Evolutionary conservation across 2,797 vertebrate genomes (phyloP).

Genomic region (Catostomus latipinnis): DNA sequence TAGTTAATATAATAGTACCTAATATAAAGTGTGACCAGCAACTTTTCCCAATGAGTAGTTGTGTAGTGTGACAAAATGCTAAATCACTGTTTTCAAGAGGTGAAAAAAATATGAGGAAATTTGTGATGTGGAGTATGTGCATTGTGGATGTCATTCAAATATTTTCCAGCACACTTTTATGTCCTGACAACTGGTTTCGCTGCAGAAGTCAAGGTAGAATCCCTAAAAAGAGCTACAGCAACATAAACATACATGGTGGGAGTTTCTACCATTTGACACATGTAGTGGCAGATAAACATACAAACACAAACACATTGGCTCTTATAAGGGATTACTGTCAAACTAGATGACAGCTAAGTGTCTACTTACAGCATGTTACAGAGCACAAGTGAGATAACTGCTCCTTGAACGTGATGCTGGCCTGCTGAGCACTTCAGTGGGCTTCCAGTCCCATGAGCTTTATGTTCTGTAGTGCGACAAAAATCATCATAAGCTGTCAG

Average conservation of each 20-base stretch:
- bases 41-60: no score
- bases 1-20: no score
- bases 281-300: neutral
- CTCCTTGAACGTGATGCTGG: conserved; percentile 29
- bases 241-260: conserved; percentile 29
- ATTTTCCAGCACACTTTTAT: no score
- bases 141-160: no score
- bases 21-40: no score
- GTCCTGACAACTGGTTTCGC: no score
- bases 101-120: no score
- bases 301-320: neutral
- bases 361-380: conserved; percentile 40
- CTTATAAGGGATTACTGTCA: conserved; percentile 47
- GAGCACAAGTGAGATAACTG: conserved; percentile 18
- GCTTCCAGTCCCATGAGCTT: conserved; percentile 12
- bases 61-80: no score
- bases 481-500: conserved; percentile 9
- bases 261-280: conserved; percentile 18
- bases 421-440: conserved; percentile 28
- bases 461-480: neutral
- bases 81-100: no score
- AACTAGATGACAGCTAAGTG: conserved; percentile 35
- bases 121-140: no score
- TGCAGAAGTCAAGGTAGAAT: no score
- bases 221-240: neutral